Evolutionary conservation across 53 echinoderm and acorn worm species (phyloP).

Genomic region (Arbacia lixula): DNA sequence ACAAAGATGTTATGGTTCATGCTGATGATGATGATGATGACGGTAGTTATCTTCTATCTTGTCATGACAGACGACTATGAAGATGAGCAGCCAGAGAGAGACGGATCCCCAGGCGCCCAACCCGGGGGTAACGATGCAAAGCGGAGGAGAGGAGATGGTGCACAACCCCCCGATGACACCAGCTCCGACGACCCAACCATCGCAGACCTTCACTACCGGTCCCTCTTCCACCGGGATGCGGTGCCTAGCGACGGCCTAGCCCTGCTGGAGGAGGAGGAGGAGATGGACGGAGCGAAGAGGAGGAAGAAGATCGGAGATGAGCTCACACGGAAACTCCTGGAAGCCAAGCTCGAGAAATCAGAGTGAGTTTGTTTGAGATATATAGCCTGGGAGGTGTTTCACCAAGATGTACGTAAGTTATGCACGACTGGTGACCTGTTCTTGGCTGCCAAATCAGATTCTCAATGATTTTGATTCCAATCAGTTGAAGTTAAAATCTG

Average conservation of each 20-base stretch:
- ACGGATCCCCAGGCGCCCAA: background rate
- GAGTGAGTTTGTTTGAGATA: slow-evolving; percentile 35
- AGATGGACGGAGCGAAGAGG: slow-evolving; percentile 10
- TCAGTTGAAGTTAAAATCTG: too few relatives aligned
- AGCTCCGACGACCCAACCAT: slow-evolving; percentile 49
- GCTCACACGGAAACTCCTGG: slow-evolving; percentile 32
- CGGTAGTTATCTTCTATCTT: background rate
- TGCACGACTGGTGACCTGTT: too few relatives aligned
- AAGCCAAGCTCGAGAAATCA: slow-evolving; percentile 27
- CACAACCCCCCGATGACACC: slow-evolving; percentile 28
- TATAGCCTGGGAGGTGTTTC: too few relatives aligned
- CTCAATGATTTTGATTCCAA: background rate
- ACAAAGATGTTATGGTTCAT: background rate
- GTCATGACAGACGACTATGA: background rate
- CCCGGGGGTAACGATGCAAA: slow-evolving; percentile 18
- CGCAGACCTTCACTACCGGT: slow-evolving; percentile 88
- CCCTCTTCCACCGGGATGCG: slow-evolving; percentile 83
- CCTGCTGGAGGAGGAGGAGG: slow-evolving; percentile 51
- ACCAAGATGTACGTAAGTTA: too few relatives aligned
- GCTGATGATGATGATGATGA: background rate
- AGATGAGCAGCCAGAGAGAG: slow-evolving; percentile 7
- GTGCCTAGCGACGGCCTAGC: slow-evolving; percentile 57
- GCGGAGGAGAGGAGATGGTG: slow-evolving; percentile 28
- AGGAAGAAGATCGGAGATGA: slow-evolving; percentile 43
- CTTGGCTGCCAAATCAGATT: too few relatives aligned